Conservation (phyloP, 2,888 invertebrate genomes). For the Pyralis farinalis region DNA sequence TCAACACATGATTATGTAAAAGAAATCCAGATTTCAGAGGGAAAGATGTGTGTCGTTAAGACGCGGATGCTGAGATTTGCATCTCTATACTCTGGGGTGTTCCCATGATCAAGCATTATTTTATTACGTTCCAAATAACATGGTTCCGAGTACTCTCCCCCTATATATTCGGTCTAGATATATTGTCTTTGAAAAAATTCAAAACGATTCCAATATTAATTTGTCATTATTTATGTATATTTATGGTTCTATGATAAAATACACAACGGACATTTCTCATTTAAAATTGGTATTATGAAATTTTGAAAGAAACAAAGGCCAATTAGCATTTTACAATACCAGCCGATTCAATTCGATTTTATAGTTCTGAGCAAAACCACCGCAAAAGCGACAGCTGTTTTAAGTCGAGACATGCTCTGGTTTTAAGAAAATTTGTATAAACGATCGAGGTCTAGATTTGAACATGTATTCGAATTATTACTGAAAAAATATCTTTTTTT, state of each 20-base stretch:
- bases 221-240: no score
- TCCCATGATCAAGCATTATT: slow-evolving; percentile 45
- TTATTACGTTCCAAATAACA: slow-evolving; percentile 15
- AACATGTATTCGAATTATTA: no score
- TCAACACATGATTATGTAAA: slow-evolving; percentile 79
- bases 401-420: not conserved
- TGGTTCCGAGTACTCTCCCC: slow-evolving; percentile 11
- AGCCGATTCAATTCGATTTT: not conserved
- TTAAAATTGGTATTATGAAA: no score
- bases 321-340: not conserved
- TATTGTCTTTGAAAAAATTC: no score
- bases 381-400: not conserved
- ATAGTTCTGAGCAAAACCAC: not conserved
- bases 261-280: no score
- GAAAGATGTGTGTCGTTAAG: slow-evolving; percentile 71
- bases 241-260: no score
- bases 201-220: no score
- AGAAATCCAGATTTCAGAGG: slow-evolving; percentile 69
- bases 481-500: no score
- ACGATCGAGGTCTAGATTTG: no score
- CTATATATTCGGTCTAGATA: no score
- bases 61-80: slow-evolving; percentile 62
- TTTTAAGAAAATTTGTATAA: not conserved
- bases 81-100: slow-evolving; percentile 58
- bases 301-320: no score